These are phyloP conservation scores for Penelope pileata DNA, from an alignment of 2,113 vertebrate species.

Conservation along the genomic window DNA sequence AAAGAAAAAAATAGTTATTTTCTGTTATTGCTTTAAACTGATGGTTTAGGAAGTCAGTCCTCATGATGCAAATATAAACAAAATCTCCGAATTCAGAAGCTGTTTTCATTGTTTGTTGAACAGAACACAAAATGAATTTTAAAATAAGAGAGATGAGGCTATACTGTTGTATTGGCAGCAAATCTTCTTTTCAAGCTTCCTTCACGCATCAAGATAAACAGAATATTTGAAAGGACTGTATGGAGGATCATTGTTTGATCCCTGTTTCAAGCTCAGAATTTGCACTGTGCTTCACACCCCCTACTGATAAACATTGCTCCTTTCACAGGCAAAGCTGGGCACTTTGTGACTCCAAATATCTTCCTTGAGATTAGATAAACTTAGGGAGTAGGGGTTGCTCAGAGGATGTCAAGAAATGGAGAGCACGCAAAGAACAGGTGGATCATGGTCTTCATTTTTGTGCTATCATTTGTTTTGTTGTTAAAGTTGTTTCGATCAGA, in stretches of 20 bases:
- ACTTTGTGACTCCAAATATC: not conserved
- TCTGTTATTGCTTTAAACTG: not conserved
- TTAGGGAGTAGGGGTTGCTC: not conserved
- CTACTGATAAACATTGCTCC: not conserved
- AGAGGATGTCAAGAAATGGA: not conserved
- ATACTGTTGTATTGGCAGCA: not conserved
- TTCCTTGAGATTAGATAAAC: not conserved
- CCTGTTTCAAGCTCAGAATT: not conserved
- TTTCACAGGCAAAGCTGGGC: not conserved
- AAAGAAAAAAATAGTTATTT: not conserved
- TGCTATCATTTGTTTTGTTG: not conserved
- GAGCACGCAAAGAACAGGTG: not conserved
- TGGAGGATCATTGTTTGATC: slow-evolving; percentile 23
- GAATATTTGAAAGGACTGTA: slow-evolving; percentile 8
- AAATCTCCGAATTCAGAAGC: not conserved
- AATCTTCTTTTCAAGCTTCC: slow-evolving; percentile 19
- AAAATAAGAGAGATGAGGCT: not conserved
- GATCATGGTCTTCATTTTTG: not conserved
- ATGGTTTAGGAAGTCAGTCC: not conserved
- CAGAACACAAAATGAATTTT: slow-evolving; percentile 25
- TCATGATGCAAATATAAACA: slow-evolving; percentile 29
- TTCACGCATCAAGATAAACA: not conserved
- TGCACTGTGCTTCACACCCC: not conserved
- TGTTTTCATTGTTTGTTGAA: not conserved
- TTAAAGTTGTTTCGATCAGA: not conserved